Conservation (phyloP, 2,888 invertebrate genomes). For the Parochlus steinenii region DNA sequence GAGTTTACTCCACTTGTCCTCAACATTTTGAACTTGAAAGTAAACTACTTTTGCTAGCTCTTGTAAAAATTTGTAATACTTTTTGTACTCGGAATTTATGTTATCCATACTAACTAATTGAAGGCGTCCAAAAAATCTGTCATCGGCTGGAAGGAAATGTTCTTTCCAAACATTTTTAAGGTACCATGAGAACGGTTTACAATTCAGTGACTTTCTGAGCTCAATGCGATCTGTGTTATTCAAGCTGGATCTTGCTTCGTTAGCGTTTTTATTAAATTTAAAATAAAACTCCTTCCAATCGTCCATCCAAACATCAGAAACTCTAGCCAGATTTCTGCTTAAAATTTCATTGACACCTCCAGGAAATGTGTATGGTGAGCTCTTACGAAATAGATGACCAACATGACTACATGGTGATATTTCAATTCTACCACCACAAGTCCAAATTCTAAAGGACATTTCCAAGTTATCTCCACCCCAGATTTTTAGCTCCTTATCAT, state of each 20-base stretch:
- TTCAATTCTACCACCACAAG: constrained; percentile 81
- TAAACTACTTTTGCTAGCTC: constrained; percentile 9
- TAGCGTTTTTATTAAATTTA: constrained; percentile 57
- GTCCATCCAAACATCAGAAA: constrained; percentile 96
- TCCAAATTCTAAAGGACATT: constrained; percentile 92
- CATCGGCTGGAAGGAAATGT: constrained; percentile 80
- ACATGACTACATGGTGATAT: constrained; percentile 88
- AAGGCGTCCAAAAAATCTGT: constrained; percentile 81
- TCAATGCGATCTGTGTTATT: constrained; percentile 44
- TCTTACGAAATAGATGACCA: constrained; percentile 81
- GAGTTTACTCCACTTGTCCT: constrained; percentile 11
- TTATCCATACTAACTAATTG: constrained; percentile 25
- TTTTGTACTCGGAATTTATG: constrained; percentile 19
- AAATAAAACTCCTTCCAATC: constrained; percentile 89
- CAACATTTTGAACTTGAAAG: constrained; percentile 11
- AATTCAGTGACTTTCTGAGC: constrained; percentile 52
- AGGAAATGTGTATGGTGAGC: constrained; percentile 89
- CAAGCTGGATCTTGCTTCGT: constrained; percentile 18
- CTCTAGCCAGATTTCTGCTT: constrained; percentile 78
- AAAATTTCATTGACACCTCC: constrained; percentile 82
- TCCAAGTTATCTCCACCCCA: constrained; percentile 99
- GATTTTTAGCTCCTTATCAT: constrained; percentile 86
- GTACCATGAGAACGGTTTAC: constrained; percentile 87
- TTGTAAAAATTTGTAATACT: constrained; percentile 18
- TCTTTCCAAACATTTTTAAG: constrained; percentile 90